Evolutionary conservation across 2,113 vertebrate genomes (phyloP), one percentile per base, ranked within the genome.

Genomic region (Muntiacus reevesi): DNA sequence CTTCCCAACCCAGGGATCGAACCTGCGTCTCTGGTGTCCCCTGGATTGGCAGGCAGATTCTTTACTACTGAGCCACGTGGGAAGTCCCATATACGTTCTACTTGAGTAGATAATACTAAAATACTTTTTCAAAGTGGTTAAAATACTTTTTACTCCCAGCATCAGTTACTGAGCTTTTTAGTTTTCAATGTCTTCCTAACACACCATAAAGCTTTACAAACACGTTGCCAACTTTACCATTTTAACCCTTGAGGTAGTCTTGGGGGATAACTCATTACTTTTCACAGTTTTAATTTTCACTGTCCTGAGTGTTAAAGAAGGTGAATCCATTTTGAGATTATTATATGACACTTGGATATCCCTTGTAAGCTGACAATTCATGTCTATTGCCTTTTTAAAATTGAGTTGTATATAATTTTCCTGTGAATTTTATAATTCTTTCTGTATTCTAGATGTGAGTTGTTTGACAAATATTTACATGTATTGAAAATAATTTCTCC

Each of bases 141-240:
- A 71, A 12, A 14, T 21, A 21, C 1, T 2, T 28, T 52, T n/a
- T 25, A 60, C 4, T 30, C 13, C 64, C 25, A 13, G 9, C 1
- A 0, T 5, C 59, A 5, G 25, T 30, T 88, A 43, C 3, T 0
- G 4, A 2, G 21, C 8, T 2, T 40, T n/a, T 9, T n/a, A 4
- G 2, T 23, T 71, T 13, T 23, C 25, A 8, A 5, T 8, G 15
- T 45, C 23, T 27, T 57, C 25, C 28, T 9, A 36, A 10, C 23
- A 47, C 30, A 16, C 5, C 2, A 21, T 71, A 40, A 40, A 71
- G 67, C 19, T 23, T 78, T 30, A 30, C 43, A 15, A 45, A 47
- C 43, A 30, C 1, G 3, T 15, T 3, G 14, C 14, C 9, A 7
- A 30, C 4, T 45, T 60, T 84, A 25, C 7, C 17, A 11, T 40